phyloP scores from a whole-genome alignment of 2,888 invertebrate genomes.

The Amiota communis region DNA sequence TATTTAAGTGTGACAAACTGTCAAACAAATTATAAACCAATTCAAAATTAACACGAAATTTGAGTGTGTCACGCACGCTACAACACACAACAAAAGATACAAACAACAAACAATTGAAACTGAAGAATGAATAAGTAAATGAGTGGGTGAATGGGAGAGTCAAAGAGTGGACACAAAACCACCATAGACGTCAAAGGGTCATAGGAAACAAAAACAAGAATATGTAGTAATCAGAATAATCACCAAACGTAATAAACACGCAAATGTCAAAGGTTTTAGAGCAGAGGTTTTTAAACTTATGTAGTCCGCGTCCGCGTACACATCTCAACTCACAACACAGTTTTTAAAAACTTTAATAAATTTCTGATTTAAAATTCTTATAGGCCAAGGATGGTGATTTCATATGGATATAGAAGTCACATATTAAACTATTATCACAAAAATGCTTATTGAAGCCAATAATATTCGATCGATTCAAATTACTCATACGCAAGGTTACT shows the following conservation, averaged over 20 bases:
- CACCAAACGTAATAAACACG: not conserved
- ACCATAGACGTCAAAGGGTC: not conserved
- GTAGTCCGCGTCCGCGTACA: too few species aligned
- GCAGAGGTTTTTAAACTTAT: too few species aligned
- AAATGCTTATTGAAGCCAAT: too few species aligned
- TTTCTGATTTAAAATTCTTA: too few species aligned
- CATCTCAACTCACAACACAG: too few species aligned
- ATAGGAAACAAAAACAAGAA: not conserved
- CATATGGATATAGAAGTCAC: too few species aligned
- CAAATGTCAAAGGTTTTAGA: not conserved
- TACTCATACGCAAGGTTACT: too few species aligned
- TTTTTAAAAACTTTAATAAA: too few species aligned
- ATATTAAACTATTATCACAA: too few species aligned
- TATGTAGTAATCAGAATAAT: too few species aligned
- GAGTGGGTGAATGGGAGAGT: not conserved
- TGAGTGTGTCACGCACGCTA: slow-evolving; percentile 4
- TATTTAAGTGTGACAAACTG: slow-evolving; percentile 1
- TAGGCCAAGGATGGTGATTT: too few species aligned
- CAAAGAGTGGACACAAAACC: not conserved
- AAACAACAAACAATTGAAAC: not conserved
- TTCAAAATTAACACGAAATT: slow-evolving; percentile 1
- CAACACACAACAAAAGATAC: not conserved
- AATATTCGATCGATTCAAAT: too few species aligned
- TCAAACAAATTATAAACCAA: slow-evolving; percentile 2
- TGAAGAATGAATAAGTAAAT: not conserved